These are phyloP conservation scores for Mantis religiosa DNA, from an alignment of 2,888 invertebrate species.

Conservation along the genomic window DNA sequence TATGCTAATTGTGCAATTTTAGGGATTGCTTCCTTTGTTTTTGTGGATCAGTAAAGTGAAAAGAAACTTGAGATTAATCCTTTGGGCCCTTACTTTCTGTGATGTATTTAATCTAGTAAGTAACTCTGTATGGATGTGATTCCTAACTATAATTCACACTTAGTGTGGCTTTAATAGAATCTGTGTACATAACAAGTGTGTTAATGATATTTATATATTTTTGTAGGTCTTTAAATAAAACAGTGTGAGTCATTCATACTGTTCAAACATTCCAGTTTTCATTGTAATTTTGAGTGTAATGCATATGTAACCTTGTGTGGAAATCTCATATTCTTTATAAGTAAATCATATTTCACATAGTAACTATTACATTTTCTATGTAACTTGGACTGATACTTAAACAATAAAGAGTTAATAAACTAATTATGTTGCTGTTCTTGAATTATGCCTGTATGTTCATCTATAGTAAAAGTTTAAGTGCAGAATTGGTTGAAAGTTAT, in stretches of 20 bases:
- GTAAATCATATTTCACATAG: neutral
- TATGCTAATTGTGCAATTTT: neutral
- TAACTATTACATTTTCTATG: neutral
- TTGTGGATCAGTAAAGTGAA: neutral
- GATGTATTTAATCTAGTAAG: neutral
- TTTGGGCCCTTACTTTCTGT: neutral
- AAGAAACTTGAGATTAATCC: neutral
- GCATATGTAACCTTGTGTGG: neutral
- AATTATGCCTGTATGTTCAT: neutral
- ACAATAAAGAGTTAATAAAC: neutral
- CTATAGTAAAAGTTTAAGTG: neutral
- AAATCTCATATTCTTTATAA: neutral
- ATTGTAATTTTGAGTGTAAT: neutral
- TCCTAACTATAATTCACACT: neutral
- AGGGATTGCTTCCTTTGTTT: neutral
- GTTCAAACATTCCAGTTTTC: neutral
- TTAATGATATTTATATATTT: conserved; percentile 6
- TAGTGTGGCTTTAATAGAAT: neutral
- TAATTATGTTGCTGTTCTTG: neutral
- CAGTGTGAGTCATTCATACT: neutral
- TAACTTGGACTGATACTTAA: neutral
- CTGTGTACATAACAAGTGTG: neutral
- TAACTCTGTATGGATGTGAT: neutral
- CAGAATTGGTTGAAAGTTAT: neutral
- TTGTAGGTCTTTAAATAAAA: conserved; percentile 13